A percentile compares a stretch with the other conserved stretches of the same genome.
Evolutionary conservation across 2,113 vertebrate genomes (phyloP).

Genomic region (Mus musculus): GRCm39 chr9:115930001-115930500

Average conservation of each 20-base stretch:
- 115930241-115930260: neutral
- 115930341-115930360: neutral
- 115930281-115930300: neutral
- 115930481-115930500: no score
- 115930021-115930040: neutral
- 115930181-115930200: neutral
- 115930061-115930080: neutral
- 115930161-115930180: accelerated
- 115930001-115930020: neutral
- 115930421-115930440: neutral
- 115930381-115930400: neutral
- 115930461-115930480: neutral
- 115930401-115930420: neutral
- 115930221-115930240: neutral
- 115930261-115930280: neutral
- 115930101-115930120: neutral
- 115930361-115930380: neutral
- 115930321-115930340: neutral
- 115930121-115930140: neutral
- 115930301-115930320: neutral
- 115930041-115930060: neutral
- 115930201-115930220: neutral
- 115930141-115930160: neutral
- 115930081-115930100: accelerated
- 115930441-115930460: neutral